A percentile compares a stretch with the other conserved stretches of the same genome.
Conservation (phyloP, 2,113 vertebrate species). For the Rhodinocichla rosea region DNA sequence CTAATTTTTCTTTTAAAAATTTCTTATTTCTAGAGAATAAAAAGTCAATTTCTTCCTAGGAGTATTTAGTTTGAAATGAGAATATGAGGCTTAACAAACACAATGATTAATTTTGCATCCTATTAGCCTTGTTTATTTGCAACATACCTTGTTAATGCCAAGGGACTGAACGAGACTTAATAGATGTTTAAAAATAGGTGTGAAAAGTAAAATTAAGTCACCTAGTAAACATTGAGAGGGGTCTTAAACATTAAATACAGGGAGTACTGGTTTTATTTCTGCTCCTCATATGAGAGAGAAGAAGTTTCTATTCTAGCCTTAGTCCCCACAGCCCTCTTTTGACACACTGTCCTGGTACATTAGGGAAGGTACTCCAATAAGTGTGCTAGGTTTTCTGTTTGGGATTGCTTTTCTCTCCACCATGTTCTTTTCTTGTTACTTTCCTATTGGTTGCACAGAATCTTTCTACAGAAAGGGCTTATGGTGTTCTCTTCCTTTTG, state of each 20-base stretch:
- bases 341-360: neutral
- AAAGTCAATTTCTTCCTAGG: neutral
- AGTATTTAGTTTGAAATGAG: neutral
- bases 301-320: neutral
- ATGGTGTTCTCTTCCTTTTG: neutral
- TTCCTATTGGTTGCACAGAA: neutral
- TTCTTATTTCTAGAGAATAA: neutral
- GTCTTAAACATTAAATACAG: neutral
- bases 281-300: neutral
- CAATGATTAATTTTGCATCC: neutral
- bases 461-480: neutral
- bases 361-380: neutral
- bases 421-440: neutral
- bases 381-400: neutral
- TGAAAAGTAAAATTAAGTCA: neutral
- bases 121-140: neutral
- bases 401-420: neutral
- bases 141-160: neutral
- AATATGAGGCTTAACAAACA: neutral
- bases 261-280: neutral
- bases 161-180: neutral
- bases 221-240: neutral
- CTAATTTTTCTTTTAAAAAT: neutral
- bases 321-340: neutral
- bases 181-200: neutral